Base-by-base conservation (phyloP, 2,797 vertebrate species). In the Sandelia bainsii region DNA sequence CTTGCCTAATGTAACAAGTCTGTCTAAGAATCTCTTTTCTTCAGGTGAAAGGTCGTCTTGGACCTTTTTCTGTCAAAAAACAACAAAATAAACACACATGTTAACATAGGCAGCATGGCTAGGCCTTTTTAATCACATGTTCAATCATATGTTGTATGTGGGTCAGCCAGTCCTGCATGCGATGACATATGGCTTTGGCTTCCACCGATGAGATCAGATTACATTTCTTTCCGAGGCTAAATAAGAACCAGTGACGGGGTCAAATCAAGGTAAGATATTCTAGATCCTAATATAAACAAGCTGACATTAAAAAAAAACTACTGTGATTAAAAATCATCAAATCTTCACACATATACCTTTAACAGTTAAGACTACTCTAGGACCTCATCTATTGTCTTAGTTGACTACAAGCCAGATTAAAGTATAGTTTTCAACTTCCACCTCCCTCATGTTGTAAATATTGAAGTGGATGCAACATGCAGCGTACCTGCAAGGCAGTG, bases 21-120 rank as follows among this genome's bases (percentile, higher is more conserved):
- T 95, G 75, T 97, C 95, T 77, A 98, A 80, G 57, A 97, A 96
- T 10, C 96, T 81, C 77, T 93, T 95, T 57, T 95, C 96, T 91
- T 99, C 97, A 11, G 94, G 89, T 32, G 92, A 93, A 71, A 96
- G 56, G 72, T 91, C 85, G 49, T 87, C 89, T 69, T 92, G 85
- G 72, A 93, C 87, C 60, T 90, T 96, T 88, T 95, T 84, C 97
- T 99, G 90, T 58, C 53, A 89, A 95, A 89, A 95, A 80, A 84
- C 59, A 65, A 61, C 7, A 32, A 49, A 8, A 61, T 1, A 71
- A 40, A 77, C 9, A 45, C 6, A 40, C 3, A 2, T 46, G 2
- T 39, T 48, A 37, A 34, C 19, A 14, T 1, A 2, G 3, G 45
- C 5, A 51, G 20, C 69, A 51, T 9, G 8, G 4, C 25, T 20